Evolutionary conservation across 2,797 vertebrate species (phyloP), one percentile per base, ranked within the genome.

Genomic region (Catostomus latipinnis): DNA sequence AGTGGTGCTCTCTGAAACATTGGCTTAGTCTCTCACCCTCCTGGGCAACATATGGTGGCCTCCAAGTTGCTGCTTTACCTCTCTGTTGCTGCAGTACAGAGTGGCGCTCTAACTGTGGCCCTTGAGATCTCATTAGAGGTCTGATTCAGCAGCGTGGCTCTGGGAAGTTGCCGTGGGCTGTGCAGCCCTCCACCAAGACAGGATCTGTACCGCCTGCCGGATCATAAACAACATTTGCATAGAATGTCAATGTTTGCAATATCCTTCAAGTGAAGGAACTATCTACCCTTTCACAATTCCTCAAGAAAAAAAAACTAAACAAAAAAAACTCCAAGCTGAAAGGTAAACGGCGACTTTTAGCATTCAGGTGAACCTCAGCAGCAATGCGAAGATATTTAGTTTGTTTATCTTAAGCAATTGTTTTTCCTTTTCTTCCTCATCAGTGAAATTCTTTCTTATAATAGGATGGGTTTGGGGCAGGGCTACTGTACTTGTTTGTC

Each of bases 51-150:
- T 94, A 94, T 93, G 93, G 93, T 92, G 88, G 87, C 88, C 92
- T 92, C 91, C 81, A 83, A 93, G 90, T 93, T 88, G 90, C 86
- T 76, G 88, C 81, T 88, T 88, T 88, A 91, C 89, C 92, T 93
- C 90, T 91, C 93, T 86, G 87, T 90, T 90, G 92, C 91, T 91
- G 90, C 91, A 89, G 89, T 91, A 90, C 89, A 88, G 89, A 92
- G 90, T 87, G 91, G 83, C 80, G 82, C 83, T 76, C 89, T 91
- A 90, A 91, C 89, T 87, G 89, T 80, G 83, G 89, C 94, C 93
- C 93, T 87, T 86, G 93, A 94, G 93, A 95, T 93, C 94, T 93
- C 91, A 94, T 95, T 94, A 94, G 91, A 91, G 90, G 88, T 90
- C 91, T 91, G 82, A 91, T 92, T 91, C 92, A 89, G 91, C 91